phyloP scores from a whole-genome alignment of 2,797 vertebrate species.

The Coccyzus lansbergi region DNA sequence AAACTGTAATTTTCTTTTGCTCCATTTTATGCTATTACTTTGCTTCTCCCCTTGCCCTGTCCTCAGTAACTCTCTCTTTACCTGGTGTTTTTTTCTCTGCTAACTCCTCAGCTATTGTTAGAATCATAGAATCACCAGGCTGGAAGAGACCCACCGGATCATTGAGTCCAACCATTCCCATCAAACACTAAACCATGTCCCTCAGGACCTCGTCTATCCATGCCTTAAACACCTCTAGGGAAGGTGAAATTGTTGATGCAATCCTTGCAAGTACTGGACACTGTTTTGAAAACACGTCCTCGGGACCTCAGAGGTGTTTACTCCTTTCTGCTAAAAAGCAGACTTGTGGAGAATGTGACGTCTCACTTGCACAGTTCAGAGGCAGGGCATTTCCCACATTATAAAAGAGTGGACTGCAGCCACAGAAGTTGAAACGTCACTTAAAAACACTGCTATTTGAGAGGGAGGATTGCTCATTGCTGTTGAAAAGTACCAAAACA shows the following conservation, averaged over 20 bases:
- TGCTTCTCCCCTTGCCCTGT: neutral
- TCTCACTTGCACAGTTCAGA: conserved; percentile 36
- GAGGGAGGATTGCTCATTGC: conserved; percentile 4
- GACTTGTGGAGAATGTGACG: neutral
- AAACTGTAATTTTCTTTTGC: neutral
- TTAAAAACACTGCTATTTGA: conserved; percentile 12
- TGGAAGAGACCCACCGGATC: no score
- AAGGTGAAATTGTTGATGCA: no score
- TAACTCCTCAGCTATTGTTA: neutral
- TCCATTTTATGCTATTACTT: neutral
- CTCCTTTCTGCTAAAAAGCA: conserved; percentile 6
- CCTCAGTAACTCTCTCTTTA: neutral
- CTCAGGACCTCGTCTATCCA: no score
- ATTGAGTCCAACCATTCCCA: no score
- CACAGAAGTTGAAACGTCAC: conserved; percentile 11
- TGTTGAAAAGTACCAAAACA: conserved; percentile 10
- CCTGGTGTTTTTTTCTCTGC: neutral
- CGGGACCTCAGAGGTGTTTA: conserved; percentile 16
- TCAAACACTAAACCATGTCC: no score
- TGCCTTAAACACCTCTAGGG: no score
- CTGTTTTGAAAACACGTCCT: neutral
- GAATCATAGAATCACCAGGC: no score
- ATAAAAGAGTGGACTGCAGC: neutral
- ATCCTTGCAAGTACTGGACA: neutral
- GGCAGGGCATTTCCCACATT: conserved; percentile 61